Percentiles rank a stretch among this genome's conserved stretches.
Evolutionary conservation across 2,113 vertebrate genomes (phyloP).

Genomic region (Hippocampus zosterae): DNA sequence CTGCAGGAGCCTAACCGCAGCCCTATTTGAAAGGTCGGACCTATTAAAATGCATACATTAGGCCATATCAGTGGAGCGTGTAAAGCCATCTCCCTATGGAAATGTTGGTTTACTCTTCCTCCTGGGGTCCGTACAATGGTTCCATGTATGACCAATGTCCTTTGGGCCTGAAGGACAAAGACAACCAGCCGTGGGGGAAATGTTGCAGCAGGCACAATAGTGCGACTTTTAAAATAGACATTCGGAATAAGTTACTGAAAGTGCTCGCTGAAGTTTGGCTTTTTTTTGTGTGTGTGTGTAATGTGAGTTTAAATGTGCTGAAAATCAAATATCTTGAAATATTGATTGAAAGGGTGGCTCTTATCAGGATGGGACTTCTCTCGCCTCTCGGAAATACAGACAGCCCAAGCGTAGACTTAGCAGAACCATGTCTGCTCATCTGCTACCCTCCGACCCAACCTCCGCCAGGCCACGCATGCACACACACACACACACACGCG

Average conservation of each 20-base stretch:
- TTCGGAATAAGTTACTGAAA: neutral
- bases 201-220: neutral
- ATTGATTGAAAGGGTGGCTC: neutral
- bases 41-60: slow-evolving; percentile 61
- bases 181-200: slow-evolving; percentile 32
- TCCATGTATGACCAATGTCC: slow-evolving; percentile 54
- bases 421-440: neutral
- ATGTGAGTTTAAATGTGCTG: too few species aligned
- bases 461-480: slow-evolving; percentile 9
- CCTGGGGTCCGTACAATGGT: slow-evolving; percentile 26
- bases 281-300: too few species aligned
- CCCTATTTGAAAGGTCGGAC: slow-evolving; percentile 31
- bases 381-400: neutral
- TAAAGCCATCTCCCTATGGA: slow-evolving; percentile 54
- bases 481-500: slow-evolving; percentile 4
- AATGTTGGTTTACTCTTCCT: slow-evolving; percentile 55
- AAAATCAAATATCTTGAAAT: neutral
- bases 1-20: too few species aligned
- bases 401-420: neutral
- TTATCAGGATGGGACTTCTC: neutral
- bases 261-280: neutral
- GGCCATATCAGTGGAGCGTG: slow-evolving; percentile 40
- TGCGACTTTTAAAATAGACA: slow-evolving; percentile 37
- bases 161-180: slow-evolving; percentile 63
- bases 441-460: neutral